Evolutionary conservation across 2,797 vertebrate species (phyloP).

Genomic region (Cirrhinus molitorella): DNA sequence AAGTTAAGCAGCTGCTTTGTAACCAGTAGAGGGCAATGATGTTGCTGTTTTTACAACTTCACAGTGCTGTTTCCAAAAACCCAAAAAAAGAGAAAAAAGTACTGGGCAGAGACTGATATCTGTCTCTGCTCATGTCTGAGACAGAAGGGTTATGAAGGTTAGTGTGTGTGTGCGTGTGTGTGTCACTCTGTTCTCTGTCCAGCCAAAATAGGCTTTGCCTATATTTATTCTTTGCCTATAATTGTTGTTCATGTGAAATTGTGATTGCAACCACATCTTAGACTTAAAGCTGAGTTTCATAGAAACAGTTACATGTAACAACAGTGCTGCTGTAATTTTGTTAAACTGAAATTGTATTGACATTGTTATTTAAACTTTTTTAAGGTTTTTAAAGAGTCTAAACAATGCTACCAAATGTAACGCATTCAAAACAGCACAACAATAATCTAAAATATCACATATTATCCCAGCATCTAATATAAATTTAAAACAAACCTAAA

Average conservation of each 20-base stretch:
- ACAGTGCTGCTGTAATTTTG: neutral
- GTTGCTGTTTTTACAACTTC: neutral
- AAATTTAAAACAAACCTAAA: neutral
- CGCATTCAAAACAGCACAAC: neutral
- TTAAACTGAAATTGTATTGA: neutral
- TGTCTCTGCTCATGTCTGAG: neutral
- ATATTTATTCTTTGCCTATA: slow-evolving; percentile 32
- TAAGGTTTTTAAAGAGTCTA: neutral
- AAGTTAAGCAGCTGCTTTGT: neutral
- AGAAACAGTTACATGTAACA: neutral
- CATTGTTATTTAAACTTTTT: neutral
- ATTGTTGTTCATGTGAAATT: neutral
- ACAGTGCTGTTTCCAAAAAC: slow-evolving; percentile 3
- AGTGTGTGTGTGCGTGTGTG: neutral
- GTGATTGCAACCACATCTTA: slow-evolving; percentile 1
- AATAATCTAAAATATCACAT: neutral
- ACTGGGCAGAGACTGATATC: neutral
- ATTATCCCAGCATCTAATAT: neutral
- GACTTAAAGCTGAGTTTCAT: neutral
- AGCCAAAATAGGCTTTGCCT: slow-evolving; percentile 15
- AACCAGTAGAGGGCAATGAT: slow-evolving; percentile 55
- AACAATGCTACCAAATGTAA: neutral
- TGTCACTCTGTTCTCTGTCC: slow-evolving; percentile 3
- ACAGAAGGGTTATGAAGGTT: neutral
- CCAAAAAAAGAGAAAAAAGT: neutral